Conservation (phyloP, 2,888 invertebrate species). For the Lottia gigantea region DNA sequence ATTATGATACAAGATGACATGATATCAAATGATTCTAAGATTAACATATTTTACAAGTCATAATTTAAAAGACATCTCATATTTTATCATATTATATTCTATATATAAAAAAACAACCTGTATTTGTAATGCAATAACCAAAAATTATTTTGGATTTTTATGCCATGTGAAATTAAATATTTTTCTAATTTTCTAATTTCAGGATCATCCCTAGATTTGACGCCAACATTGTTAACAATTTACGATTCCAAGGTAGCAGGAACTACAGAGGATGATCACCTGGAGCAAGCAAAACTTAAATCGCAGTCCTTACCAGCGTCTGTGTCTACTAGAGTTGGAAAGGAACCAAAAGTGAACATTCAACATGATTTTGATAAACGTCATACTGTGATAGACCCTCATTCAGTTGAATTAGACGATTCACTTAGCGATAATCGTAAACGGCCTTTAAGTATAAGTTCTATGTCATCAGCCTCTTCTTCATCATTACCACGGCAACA, state of each 20-base stretch:
- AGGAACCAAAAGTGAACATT: conserved; percentile 3
- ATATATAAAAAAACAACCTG: too few relatives aligned
- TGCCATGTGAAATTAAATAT: too few relatives aligned
- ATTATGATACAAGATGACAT: too few relatives aligned
- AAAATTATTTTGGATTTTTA: too few relatives aligned
- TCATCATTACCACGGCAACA: conserved; percentile 59
- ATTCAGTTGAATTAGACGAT: neutral
- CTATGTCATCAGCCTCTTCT: conserved; percentile 65
- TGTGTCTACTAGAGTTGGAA: conserved; percentile 30
- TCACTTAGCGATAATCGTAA: conserved; percentile 62
- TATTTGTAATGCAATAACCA: too few relatives aligned
- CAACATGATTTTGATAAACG: conserved; percentile 15
- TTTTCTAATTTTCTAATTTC: conserved; percentile 27
- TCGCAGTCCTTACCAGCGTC: conserved; percentile 22
- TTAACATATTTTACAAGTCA: too few relatives aligned
- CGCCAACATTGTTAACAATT: conserved; percentile 53
- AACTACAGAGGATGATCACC: conserved; percentile 31
- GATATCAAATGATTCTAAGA: too few relatives aligned
- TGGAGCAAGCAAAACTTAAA: conserved; percentile 32
- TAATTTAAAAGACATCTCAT: too few relatives aligned
- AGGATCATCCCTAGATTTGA: conserved; percentile 59
- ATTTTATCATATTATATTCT: too few relatives aligned
- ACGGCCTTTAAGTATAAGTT: conserved; percentile 66
- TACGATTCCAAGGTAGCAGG: conserved; percentile 53
- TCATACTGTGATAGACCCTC: conserved; percentile 8